Percentiles rank a stretch among this genome's conserved stretches.
These are phyloP conservation scores for Hydrozoanthus tunicans DNA, from an alignment of 64 coral and sea anemone species.

Conservation along the genomic window DNA sequence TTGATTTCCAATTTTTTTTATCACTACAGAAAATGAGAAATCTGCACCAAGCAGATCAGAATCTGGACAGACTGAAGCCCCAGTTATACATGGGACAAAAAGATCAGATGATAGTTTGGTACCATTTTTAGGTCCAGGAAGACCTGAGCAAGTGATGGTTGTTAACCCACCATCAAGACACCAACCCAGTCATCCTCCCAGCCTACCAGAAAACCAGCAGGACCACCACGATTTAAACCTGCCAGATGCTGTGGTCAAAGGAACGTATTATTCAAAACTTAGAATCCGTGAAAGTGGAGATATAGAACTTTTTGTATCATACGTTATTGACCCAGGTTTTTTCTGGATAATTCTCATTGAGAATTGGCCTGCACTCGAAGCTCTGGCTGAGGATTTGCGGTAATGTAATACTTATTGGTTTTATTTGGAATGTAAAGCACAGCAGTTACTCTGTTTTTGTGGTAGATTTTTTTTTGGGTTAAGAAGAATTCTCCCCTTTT, in stretches of 20 bases:
- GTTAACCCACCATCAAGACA: background rate
- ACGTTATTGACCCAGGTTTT: slow-evolving; percentile 76
- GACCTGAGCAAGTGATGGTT: background rate
- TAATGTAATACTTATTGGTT: background rate
- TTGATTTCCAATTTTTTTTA: background rate
- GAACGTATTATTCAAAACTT: slow-evolving; percentile 73
- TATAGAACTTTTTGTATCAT: slow-evolving; percentile 75
- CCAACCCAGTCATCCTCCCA: background rate
- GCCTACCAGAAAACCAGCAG: background rate
- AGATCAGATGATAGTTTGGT: background rate
- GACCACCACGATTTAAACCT: slow-evolving; percentile 39
- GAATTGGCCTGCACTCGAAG: slow-evolving; percentile 71
- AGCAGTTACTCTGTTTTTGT: background rate
- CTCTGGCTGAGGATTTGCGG: slow-evolving; percentile 69
- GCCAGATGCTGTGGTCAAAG: slow-evolving; percentile 83
- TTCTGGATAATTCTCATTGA: slow-evolving; percentile 93
- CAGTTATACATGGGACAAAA: background rate
- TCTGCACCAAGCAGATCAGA: background rate
- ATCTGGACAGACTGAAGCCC: background rate
- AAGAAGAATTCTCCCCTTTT: no score
- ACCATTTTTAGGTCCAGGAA: slow-evolving; percentile 38
- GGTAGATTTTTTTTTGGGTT: background rate
- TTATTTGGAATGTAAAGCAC: background rate
- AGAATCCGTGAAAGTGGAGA: slow-evolving; percentile 67
- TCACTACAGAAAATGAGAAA: background rate